A percentile compares a stretch with the other conserved stretches of the same genome.
Evolutionary conservation across 2,113 vertebrate species (phyloP).

Genomic region (Nannospalax galili): DNA sequence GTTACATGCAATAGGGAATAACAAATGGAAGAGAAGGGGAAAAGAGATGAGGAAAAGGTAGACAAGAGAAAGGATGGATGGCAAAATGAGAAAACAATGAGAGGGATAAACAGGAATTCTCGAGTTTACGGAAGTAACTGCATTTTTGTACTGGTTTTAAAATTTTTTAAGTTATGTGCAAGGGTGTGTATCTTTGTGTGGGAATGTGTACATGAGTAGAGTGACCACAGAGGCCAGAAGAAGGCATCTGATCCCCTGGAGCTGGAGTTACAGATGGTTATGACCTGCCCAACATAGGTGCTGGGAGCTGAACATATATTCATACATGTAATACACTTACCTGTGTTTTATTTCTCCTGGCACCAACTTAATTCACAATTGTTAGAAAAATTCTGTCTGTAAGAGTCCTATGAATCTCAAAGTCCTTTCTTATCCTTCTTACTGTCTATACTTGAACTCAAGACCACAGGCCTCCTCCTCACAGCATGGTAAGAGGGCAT

Average conservation of each 20-base stretch:
- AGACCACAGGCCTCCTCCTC: not conserved
- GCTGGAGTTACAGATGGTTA: not conserved
- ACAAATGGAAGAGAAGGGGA: not conserved
- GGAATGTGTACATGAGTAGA: not conserved
- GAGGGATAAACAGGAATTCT: not conserved
- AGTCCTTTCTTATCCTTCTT: not conserved
- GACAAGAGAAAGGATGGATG: not conserved
- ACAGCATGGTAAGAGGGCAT: not conserved
- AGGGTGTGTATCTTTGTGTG: not conserved
- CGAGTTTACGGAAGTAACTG: conserved; percentile 13
- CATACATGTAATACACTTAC: not conserved
- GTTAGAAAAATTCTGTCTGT: not conserved
- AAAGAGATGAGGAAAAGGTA: not conserved
- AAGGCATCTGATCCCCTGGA: too few species aligned
- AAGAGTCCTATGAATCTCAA: not conserved
- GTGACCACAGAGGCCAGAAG: too few species aligned
- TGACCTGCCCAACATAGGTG: not conserved
- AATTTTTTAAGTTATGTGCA: too few species aligned
- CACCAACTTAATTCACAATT: not conserved
- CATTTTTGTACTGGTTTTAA: not conserved
- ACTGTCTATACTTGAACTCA: not conserved
- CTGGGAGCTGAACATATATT: not conserved
- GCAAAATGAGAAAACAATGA: not conserved
- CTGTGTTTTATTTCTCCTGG: not conserved
- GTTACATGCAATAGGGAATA: not conserved